Conservation (phyloP, 2,797 vertebrate genomes). For the Argya squamiceps region DNA sequence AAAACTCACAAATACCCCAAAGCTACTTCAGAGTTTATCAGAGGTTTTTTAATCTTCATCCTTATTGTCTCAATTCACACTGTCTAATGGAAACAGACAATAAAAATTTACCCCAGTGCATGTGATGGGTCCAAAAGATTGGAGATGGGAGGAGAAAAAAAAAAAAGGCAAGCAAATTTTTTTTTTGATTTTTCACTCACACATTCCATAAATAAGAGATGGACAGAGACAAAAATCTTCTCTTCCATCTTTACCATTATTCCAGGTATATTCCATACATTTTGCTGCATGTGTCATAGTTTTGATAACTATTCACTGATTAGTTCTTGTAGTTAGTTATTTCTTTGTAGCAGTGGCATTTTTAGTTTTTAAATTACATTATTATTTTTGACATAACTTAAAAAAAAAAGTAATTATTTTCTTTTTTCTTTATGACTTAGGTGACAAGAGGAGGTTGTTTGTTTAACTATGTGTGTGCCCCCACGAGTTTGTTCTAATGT, state of each 20-base stretch:
- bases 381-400: neutral
- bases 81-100: neutral
- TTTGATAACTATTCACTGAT: neutral
- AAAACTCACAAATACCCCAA: neutral
- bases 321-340: neutral
- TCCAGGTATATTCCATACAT: neutral
- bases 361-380: neutral
- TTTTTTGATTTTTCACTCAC: neutral
- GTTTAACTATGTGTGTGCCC: neutral
- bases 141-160: rapidly evolving
- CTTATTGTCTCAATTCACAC: neutral
- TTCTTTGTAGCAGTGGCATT: neutral
- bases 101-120: neutral
- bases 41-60: neutral
- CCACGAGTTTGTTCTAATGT: neutral
- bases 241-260: neutral
- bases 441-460: rapidly evolving
- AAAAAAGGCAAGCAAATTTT: rapidly evolving
- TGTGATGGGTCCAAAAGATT: neutral
- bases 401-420: neutral
- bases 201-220: neutral
- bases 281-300: neutral
- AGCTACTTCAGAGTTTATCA: neutral
- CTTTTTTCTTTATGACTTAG: neutral
- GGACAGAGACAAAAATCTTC: neutral